Base-by-base conservation (phyloP, 2,113 vertebrate genomes). In the Bufo gargarizans region DNA sequence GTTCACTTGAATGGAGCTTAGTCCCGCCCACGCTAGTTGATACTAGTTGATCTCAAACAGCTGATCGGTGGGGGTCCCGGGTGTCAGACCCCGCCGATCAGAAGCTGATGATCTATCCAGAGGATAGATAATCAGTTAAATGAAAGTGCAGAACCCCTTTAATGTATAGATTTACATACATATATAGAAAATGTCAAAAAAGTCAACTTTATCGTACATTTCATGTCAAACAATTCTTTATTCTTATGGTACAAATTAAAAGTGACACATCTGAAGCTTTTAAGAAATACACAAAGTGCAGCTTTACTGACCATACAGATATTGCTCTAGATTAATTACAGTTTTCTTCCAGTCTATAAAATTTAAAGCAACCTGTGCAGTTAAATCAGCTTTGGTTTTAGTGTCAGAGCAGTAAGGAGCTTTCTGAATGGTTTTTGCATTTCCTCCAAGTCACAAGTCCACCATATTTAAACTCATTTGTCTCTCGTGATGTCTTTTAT, bases 161-260 rank as follows among this genome's bases (percentile, higher is more conserved):
- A 59, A 59, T 59, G 3, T 69, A 12, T 65, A 33, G 6, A 69
- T 8, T 3, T 3, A 12, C 33, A 33, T 69, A 33, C 2, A 45
- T 45, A 58, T 80, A 50, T 7, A 45, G 7, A 81, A 45, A 33
- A 59, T 59, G n/a, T 43, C 9, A 33, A 79, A 78, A 67, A 3
- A 88, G 19, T 86, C 88, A 83, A 90, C 91, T 92, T 89, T 84
- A 90, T 93, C 80, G 91, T 94, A 91, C 90, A 91, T 89, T 91
- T 97, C 96, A 98, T 98, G 96, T 98, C 97, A 99, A 99, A 99
- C 97, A 97, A 96, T 96, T 97, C 95, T 99, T 99, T 99, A 99
- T 99, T 99, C 95, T 97, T 96, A 99, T 99, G 97, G 92, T 98
- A 99, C 96, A 98, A 99, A 99, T 97, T 96, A 96, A 99, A 98